These are phyloP conservation scores for Cyclophora punctaria DNA, from an alignment of 2,888 invertebrate genomes.

Conservation along the genomic window DNA sequence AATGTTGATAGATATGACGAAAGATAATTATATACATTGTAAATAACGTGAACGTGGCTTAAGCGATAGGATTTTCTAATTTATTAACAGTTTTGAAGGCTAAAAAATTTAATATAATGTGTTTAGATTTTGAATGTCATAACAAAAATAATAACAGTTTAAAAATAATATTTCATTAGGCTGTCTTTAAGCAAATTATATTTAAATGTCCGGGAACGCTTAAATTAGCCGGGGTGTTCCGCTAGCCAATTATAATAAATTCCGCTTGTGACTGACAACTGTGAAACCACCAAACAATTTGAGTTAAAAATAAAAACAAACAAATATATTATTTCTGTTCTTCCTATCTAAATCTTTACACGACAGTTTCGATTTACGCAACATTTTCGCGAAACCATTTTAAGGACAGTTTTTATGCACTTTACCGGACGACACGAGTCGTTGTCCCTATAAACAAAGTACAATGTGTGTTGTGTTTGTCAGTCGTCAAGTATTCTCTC, in stretches of 20 bases:
- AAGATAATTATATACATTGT: too few species aligned
- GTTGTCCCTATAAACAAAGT: constrained; percentile 28
- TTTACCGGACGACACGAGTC: constrained; percentile 19
- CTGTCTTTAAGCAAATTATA: too few species aligned
- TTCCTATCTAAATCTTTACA: constrained; percentile 26
- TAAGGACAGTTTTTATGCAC: constrained; percentile 36
- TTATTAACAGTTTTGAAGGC: too few species aligned
- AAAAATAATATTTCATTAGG: too few species aligned
- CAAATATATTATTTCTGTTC: constrained; percentile 5
- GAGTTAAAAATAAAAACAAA: constrained; percentile 15
- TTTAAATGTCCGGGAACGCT: too few species aligned
- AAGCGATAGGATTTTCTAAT: too few species aligned
- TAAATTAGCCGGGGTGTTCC: neutral
- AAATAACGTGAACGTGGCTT: too few species aligned
- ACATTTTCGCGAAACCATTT: constrained; percentile 22
- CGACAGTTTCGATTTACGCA: constrained; percentile 28
- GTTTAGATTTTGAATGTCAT: too few species aligned
- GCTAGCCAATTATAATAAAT: constrained; percentile 16
- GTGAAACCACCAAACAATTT: constrained; percentile 1
- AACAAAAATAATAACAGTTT: too few species aligned
- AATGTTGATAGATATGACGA: too few species aligned
- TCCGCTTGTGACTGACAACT: constrained; percentile 7
- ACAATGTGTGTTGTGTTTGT: constrained; percentile 25
- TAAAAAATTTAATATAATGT: too few species aligned
- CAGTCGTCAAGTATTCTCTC: constrained; percentile 12